A percentile compares a stretch with the other conserved stretches of the same genome.
phyloP scores from a whole-genome alignment of 1,140 invertebrate species.

The Heliothis subflexa region DNA sequence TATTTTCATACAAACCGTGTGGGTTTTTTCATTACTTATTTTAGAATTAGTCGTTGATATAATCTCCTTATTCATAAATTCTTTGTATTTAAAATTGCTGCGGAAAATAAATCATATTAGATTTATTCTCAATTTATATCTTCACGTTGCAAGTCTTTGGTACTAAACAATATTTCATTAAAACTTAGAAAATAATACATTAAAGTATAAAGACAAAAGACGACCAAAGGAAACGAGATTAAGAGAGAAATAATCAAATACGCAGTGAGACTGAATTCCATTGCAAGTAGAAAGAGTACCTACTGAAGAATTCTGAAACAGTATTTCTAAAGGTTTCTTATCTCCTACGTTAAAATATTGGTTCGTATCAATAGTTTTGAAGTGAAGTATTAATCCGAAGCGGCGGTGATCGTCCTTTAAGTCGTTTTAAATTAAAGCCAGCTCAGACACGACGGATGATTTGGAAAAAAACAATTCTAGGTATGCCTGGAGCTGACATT shows the following conservation, averaged over 20 bases:
- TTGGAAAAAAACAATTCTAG: conserved; percentile 33
- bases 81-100: too few relatives aligned
- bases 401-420: conserved; percentile 59
- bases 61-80: background rate
- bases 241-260: conserved; percentile 14
- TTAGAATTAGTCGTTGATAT: background rate
- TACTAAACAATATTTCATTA: background rate
- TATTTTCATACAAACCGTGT: too few relatives aligned
- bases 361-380: conserved; percentile 33
- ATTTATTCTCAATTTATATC: background rate
- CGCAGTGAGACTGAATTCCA: background rate
- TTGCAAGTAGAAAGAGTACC: background rate
- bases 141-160: background rate
- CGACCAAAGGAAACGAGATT: background rate
- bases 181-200: conserved; percentile 2
- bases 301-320: background rate
- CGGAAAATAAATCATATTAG: background rate
- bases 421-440: conserved; percentile 72
- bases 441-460: conserved; percentile 48
- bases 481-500: conserved; percentile 3
- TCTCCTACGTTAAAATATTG: conserved; percentile 5
- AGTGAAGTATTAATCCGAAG: conserved; percentile 58
- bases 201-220: background rate
- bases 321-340: background rate
- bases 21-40: background rate